These are phyloP conservation scores for Actenoides hombroni DNA, from an alignment of 2,113 vertebrate species.

Conservation along the genomic window DNA sequence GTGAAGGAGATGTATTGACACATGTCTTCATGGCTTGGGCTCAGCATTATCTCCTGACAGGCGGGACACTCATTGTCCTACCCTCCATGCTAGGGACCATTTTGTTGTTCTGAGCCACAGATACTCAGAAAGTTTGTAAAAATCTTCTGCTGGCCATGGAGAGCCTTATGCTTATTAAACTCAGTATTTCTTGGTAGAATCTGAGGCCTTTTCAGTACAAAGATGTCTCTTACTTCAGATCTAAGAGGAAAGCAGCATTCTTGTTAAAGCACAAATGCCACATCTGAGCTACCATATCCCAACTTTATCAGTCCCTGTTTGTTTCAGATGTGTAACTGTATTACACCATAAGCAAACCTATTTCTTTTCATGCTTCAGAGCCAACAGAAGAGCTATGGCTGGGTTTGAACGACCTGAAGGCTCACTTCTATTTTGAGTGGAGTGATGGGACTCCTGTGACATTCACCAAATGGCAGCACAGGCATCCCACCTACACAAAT, in stretches of 20 bases:
- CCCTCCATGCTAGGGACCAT: neutral
- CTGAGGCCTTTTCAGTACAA: neutral
- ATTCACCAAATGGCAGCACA: conserved; percentile 82
- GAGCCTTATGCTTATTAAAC: neutral
- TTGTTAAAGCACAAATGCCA: neutral
- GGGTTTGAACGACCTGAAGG: conserved; percentile 86
- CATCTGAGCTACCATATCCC: neutral
- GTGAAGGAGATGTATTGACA: neutral
- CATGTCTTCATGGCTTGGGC: neutral
- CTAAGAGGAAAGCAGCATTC: neutral
- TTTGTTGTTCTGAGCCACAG: neutral
- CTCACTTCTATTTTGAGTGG: conserved; percentile 89
- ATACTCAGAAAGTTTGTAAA: neutral
- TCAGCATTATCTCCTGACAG: neutral
- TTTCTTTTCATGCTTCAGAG: conserved; percentile 61
- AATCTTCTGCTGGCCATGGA: neutral
- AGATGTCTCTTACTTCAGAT: neutral
- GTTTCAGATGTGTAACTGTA: neutral
- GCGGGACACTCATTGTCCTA: neutral
- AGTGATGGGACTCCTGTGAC: conserved; percentile 84
- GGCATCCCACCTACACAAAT: conserved; percentile 78
- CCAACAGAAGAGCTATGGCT: conserved; percentile 86
- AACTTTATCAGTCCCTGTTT: neutral
- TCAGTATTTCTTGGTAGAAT: neutral
- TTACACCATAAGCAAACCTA: neutral